These are phyloP conservation scores for Vulpes ferrilata DNA, from an alignment of 2,113 vertebrate genomes.

Conservation along the genomic window DNA sequence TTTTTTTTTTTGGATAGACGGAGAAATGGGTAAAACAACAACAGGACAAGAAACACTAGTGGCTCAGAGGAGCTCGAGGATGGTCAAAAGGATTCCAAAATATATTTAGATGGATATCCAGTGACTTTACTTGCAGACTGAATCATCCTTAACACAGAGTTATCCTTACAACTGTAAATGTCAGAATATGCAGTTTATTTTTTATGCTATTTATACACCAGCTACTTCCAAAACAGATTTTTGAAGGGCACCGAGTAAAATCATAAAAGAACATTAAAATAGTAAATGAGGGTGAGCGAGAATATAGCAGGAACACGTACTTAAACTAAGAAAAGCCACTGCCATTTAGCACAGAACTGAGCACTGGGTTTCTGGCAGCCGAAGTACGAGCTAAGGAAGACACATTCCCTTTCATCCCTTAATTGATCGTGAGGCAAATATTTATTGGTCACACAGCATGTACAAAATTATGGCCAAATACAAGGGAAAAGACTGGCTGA, in stretches of 20 bases:
- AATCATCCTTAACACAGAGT: constrained; percentile 51
- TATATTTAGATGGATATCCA: neutral
- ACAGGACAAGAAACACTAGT: constrained; percentile 5
- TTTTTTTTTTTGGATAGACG: neutral
- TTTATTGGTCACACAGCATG: neutral
- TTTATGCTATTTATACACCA: constrained; percentile 44
- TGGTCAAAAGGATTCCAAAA: constrained; percentile 29
- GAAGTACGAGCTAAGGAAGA: neutral
- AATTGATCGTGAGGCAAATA: neutral
- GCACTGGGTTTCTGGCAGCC: neutral
- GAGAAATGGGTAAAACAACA: constrained; percentile 2
- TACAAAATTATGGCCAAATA: neutral
- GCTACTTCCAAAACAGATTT: constrained; percentile 68
- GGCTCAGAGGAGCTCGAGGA: neutral
- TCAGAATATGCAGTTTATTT: constrained; percentile 58
- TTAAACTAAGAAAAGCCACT: constrained; percentile 35
- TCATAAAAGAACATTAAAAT: constrained; percentile 44
- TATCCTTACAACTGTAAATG: constrained; percentile 62
- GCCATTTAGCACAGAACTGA: neutral
- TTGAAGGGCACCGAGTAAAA: constrained; percentile 62
- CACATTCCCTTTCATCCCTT: neutral
- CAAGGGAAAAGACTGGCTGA: neutral
- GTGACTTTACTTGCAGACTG: constrained; percentile 15
- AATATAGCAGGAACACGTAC: neutral
- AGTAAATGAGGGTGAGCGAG: constrained; percentile 39